Percentiles rank a stretch among this genome's conserved stretches.
These are phyloP conservation scores for Dipus sagitta DNA, from an alignment of 2,797 vertebrate species.

Conservation along the genomic window DNA sequence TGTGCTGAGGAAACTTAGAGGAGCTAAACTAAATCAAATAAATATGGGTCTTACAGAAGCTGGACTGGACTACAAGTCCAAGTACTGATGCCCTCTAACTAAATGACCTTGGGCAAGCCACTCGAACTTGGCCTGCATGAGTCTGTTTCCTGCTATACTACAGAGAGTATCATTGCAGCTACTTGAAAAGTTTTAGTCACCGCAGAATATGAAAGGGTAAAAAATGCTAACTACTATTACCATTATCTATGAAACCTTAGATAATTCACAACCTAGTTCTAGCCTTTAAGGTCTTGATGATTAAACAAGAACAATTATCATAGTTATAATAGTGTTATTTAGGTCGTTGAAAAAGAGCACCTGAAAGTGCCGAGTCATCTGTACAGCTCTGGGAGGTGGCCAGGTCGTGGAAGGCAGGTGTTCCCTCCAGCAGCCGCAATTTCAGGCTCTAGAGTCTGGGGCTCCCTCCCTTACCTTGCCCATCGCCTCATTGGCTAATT, in stretches of 20 bases:
- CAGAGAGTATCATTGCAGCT: not conserved
- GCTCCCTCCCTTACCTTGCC: rapidly evolving
- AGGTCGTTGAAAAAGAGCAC: not conserved
- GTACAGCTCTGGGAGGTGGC: not conserved
- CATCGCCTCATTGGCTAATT: not conserved
- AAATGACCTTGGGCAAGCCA: not conserved
- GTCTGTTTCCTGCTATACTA: not conserved
- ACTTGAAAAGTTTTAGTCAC: not conserved
- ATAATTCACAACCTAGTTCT: not conserved
- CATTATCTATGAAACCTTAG: not conserved
- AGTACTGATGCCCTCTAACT: not conserved
- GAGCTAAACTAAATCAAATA: not conserved
- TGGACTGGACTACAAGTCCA: not conserved
- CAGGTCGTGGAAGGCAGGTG: not conserved
- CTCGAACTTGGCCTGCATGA: not conserved
- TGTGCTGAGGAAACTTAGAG: not conserved
- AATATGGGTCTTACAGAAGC: not conserved
- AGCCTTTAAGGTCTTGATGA: not conserved
- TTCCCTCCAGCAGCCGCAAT: rapidly evolving
- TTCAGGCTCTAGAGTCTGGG: not conserved
- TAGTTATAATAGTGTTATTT: not conserved
- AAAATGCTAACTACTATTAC: not conserved
- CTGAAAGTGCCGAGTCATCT: not conserved
- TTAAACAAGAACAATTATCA: not conserved
- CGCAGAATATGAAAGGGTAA: slow-evolving; percentile 6